Conservation (phyloP, 2,888 invertebrate species). For the Lycia hirtaria region DNA sequence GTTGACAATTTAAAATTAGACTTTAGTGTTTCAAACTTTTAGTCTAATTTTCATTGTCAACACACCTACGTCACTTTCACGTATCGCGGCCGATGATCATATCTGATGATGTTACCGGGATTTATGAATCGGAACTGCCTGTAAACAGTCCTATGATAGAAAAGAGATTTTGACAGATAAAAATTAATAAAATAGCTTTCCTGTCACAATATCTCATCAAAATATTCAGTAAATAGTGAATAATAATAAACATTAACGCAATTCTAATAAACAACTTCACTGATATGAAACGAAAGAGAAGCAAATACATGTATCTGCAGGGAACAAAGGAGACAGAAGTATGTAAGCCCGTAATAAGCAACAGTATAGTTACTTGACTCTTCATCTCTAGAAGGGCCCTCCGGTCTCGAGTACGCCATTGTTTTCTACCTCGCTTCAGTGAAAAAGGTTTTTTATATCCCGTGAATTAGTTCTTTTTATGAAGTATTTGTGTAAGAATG, state of each 20-base stretch:
- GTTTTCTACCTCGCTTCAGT: constrained; percentile 32
- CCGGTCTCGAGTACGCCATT: constrained; percentile 31
- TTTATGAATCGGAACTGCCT: too few relatives aligned
- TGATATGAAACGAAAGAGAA: constrained; percentile 9
- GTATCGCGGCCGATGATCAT: too few relatives aligned
- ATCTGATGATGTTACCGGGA: too few relatives aligned
- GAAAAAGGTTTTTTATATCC: constrained; percentile 26
- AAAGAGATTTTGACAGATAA: too few relatives aligned
- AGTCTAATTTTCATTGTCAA: too few relatives aligned
- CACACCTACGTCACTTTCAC: too few relatives aligned
- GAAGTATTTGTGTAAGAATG: background rate
- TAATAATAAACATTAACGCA: background rate
- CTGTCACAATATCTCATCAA: too few relatives aligned
- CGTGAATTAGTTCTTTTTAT: constrained; percentile 15
- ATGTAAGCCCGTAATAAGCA: constrained; percentile 6
- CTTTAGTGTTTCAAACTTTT: too few relatives aligned
- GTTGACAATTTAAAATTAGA: too few relatives aligned
- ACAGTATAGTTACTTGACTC: constrained; percentile 24
- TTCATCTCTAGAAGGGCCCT: constrained; percentile 27
- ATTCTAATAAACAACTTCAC: background rate
- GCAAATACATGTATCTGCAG: background rate
- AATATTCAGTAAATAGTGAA: too few relatives aligned
- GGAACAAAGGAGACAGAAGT: constrained; percentile 18
- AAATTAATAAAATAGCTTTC: too few relatives aligned
- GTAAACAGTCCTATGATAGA: too few relatives aligned